These are phyloP conservation scores for Gracilinanus agilis DNA, from an alignment of 2,113 vertebrate genomes.

Conservation along the genomic window DNA sequence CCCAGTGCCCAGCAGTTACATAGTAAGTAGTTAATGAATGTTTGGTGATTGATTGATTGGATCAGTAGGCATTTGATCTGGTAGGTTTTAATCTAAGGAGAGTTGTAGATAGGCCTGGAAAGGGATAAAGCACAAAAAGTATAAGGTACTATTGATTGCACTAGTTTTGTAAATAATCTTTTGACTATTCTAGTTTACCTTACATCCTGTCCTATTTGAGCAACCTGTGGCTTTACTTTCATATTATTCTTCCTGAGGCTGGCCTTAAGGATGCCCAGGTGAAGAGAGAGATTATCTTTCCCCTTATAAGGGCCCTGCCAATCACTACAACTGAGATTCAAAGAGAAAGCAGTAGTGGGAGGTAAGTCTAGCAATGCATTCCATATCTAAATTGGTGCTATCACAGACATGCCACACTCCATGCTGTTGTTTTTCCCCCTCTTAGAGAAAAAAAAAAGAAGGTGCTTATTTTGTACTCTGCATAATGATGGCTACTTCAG, in stretches of 20 bases:
- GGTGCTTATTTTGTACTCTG: background rate
- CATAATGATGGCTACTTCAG: background rate
- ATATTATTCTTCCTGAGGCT: background rate
- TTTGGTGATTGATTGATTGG: background rate
- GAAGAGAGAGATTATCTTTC: background rate
- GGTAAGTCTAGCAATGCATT: background rate
- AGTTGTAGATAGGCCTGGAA: background rate
- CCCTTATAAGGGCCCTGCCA: background rate
- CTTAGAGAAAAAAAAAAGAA: background rate
- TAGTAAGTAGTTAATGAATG: background rate
- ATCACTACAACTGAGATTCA: background rate
- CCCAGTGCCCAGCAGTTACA: background rate
- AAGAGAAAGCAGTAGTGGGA: background rate
- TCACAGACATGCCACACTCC: background rate
- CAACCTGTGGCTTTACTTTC: background rate
- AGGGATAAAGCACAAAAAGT: background rate
- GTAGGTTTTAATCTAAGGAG: background rate
- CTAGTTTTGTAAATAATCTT: fast-evolving
- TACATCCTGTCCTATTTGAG: background rate
- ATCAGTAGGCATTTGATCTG: background rate
- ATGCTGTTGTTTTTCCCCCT: background rate
- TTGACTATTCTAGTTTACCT: background rate
- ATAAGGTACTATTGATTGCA: background rate
- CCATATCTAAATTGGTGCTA: background rate
- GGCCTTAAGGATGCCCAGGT: background rate